A percentile compares a stretch with the other conserved stretches of the same genome.
Conservation (phyloP, 2,888 invertebrate species). For the Drosophila mulleri region DNA sequence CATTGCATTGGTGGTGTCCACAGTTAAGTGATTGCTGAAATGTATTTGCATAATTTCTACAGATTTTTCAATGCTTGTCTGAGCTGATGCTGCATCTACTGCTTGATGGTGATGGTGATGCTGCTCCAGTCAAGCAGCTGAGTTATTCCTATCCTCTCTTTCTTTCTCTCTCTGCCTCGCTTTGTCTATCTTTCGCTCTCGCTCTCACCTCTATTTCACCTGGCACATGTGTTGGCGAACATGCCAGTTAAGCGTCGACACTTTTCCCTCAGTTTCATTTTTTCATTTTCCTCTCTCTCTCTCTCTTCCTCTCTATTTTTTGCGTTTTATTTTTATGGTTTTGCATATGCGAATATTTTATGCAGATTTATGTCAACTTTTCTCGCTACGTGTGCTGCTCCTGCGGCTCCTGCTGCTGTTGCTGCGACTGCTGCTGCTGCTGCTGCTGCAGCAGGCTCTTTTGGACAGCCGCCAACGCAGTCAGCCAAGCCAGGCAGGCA, state of each 20-base stretch:
- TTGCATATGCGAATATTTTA: constrained; percentile 81
- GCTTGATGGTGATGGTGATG: constrained; percentile 53
- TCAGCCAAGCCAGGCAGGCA: neutral
- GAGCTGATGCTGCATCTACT: constrained; percentile 22
- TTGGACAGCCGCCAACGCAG: constrained; percentile 15
- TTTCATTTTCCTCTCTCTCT: constrained; percentile 13
- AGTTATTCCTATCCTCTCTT: constrained; percentile 30
- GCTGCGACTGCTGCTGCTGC: constrained; percentile 39
- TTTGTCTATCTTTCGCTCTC: neutral
- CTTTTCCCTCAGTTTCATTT: constrained; percentile 32
- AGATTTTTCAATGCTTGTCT: constrained; percentile 77
- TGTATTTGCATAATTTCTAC: constrained; percentile 80
- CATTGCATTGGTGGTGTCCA: constrained; percentile 36
- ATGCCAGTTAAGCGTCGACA: constrained; percentile 70
- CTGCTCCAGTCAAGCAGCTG: constrained; percentile 23
- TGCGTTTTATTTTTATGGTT: constrained; percentile 51
- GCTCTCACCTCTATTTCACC: constrained; percentile 18
- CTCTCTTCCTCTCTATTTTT: constrained; percentile 17
- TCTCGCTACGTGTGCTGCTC: constrained; percentile 60
- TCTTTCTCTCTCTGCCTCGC: neutral
- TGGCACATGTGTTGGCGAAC: constrained; percentile 60
- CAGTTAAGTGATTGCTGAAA: constrained; percentile 80
- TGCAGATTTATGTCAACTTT: constrained; percentile 81
- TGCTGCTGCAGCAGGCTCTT: constrained; percentile 24
- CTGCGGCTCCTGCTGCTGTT: constrained; percentile 30